phyloP scores from a whole-genome alignment of 2,797 vertebrate species.

The Tiaroga cobitis region DNA sequence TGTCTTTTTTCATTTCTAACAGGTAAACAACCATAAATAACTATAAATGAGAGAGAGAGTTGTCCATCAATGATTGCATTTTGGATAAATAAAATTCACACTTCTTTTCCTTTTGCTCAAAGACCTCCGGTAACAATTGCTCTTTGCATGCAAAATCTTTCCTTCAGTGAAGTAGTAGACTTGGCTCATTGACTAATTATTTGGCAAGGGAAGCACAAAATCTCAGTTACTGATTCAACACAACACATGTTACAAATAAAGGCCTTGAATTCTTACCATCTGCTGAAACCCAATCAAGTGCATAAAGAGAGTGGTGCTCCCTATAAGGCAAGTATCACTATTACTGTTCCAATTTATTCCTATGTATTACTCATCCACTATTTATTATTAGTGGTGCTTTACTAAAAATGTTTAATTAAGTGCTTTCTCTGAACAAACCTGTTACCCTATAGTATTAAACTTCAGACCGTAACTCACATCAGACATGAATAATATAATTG shows the following conservation, averaged over 20 bases:
- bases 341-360: no score
- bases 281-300: background rate
- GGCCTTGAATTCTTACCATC: background rate
- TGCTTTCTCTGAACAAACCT: no score
- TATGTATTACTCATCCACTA: no score
- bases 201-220: background rate
- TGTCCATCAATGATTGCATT: background rate
- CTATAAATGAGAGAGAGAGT: background rate
- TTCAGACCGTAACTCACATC: no score
- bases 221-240: slow-evolving; percentile 1
- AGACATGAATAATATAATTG: no score
- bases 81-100: background rate
- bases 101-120: background rate
- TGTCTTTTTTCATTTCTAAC: slow-evolving; percentile 21
- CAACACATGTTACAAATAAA: slow-evolving; percentile 9
- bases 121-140: background rate
- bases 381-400: no score
- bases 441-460: no score
- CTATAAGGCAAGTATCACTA: background rate
- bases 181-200: background rate
- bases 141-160: background rate
- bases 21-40: background rate
- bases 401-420: no score
- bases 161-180: background rate
- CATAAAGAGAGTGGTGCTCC: background rate